phyloP scores from a whole-genome alignment of 2,113 vertebrate species.

The Aldabrachelys gigantea region DNA sequence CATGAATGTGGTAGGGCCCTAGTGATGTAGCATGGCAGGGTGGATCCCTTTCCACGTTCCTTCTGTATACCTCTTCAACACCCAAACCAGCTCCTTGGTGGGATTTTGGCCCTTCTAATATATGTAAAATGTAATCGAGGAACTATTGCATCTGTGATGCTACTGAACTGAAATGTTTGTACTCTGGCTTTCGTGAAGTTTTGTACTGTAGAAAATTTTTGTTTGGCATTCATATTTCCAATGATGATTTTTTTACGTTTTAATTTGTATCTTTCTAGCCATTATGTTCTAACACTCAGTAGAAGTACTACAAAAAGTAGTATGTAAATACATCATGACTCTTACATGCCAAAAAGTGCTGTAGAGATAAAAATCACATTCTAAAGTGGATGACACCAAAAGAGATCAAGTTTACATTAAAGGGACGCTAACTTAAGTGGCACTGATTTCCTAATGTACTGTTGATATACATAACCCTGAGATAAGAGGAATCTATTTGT shows the following conservation, averaged over 20 bases:
- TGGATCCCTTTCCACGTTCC: not conserved
- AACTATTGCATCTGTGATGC: not conserved
- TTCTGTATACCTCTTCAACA: not conserved
- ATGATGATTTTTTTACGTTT: not conserved
- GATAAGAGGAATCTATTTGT: not conserved
- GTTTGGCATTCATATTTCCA: not conserved
- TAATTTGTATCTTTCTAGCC: not conserved
- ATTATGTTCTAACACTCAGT: not conserved
- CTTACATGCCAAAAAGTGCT: not conserved
- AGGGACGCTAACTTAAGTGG: not conserved
- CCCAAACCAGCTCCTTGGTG: not conserved
- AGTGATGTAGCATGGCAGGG: not conserved
- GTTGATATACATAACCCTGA: not conserved
- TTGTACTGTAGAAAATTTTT: not conserved
- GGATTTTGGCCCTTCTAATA: rapidly evolving
- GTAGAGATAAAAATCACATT: not conserved
- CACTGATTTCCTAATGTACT: not conserved
- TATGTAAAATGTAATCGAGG: not conserved
- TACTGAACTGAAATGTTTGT: not conserved
- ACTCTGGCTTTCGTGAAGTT: not conserved
- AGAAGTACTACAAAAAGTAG: not conserved
- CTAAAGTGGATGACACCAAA: not conserved
- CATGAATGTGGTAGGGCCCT: too few relatives aligned
- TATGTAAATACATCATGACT: not conserved
- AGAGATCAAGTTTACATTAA: not conserved